phyloP scores from a whole-genome alignment of 2,888 invertebrate species.

The Patella pellucida region DNA sequence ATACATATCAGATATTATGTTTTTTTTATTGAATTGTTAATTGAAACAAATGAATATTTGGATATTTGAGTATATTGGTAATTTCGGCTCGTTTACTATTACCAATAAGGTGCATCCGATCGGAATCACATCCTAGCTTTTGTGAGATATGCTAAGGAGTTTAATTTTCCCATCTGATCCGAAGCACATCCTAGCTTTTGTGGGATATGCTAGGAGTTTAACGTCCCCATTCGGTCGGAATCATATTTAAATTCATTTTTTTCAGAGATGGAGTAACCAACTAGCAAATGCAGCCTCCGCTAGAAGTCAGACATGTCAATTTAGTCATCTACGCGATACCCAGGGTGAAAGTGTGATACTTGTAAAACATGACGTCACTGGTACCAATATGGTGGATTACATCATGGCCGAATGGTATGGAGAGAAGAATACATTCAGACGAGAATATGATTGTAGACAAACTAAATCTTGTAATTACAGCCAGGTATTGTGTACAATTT shows the following conservation, averaged over 20 bases:
- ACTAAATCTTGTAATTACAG: constrained; percentile 17
- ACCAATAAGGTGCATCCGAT: too few species aligned
- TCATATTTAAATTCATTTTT: background rate
- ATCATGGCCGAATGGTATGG: constrained; percentile 18
- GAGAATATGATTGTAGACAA: constrained; percentile 4
- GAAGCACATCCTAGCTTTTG: too few species aligned
- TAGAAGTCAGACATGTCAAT: constrained; percentile 12
- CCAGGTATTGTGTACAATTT: background rate
- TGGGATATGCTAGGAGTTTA: too few species aligned
- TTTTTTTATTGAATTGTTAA: too few species aligned
- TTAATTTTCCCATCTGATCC: too few species aligned
- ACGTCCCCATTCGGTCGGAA: too few species aligned
- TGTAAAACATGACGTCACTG: background rate
- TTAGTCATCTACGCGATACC: constrained; percentile 8
- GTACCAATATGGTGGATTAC: constrained; percentile 11
- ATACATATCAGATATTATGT: too few species aligned
- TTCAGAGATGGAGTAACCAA: constrained; percentile 20
- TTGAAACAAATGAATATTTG: too few species aligned
- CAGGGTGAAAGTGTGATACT: constrained; percentile 20
- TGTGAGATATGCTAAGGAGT: too few species aligned
- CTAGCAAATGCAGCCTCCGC: constrained; percentile 10
- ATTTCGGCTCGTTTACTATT: too few species aligned
- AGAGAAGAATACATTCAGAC: constrained; percentile 11
- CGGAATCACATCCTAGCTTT: too few species aligned
- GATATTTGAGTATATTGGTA: too few species aligned